Base-by-base conservation (phyloP, 92 coral and sea anemone species). In the Phenganax subtilis region DNA sequence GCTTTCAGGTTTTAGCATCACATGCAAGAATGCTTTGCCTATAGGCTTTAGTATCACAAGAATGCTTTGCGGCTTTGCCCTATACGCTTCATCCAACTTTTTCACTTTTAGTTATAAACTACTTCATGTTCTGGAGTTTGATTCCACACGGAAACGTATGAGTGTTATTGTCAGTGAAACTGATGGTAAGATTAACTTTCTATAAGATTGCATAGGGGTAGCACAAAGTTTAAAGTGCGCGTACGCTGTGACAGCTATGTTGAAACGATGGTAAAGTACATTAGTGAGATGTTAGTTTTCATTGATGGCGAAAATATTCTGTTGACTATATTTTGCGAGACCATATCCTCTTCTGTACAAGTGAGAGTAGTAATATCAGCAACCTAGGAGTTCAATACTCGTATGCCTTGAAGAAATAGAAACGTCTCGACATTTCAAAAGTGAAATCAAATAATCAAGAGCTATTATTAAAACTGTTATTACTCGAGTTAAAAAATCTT, bases 101-200 rank as follows among this genome's bases (percentile, higher is more conserved):
- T 81, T 75, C 54, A 55, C 54, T 71, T 65, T 31, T 82, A 93
- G 98, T 72, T 93, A 88, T 76, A 88, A 87, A 31, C 90, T 93
- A 72, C 93, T 93, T 73, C 98, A 93, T 47, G 97, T 93, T 58
- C 84, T 93, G 69, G 98, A 93, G 61, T 93, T 93, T 86, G 98
- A 93, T 69, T 93, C 98, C 55, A 93, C 93, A 1, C 87, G 98
- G 20, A 93, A 93, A 85, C 75, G 98, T 85, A 93, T 93, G 98
- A 93, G 98, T 84, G 92, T 93, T 20, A 92, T 93, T 68, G 92
- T 93, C 3, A 88, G 85, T 76, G 88, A 96, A 51, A 80, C 90
- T 14, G 89, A 90, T 52, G 98, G 98, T 93, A 80, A 57, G 80
- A 55, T 20, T 6, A 17, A 51, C 54, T 67, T 29, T 28, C 7